A percentile compares a stretch with the other conserved stretches of the same genome.
These are phyloP conservation scores for Macaria notata DNA, from an alignment of 2,888 invertebrate genomes.

Conservation along the genomic window DNA sequence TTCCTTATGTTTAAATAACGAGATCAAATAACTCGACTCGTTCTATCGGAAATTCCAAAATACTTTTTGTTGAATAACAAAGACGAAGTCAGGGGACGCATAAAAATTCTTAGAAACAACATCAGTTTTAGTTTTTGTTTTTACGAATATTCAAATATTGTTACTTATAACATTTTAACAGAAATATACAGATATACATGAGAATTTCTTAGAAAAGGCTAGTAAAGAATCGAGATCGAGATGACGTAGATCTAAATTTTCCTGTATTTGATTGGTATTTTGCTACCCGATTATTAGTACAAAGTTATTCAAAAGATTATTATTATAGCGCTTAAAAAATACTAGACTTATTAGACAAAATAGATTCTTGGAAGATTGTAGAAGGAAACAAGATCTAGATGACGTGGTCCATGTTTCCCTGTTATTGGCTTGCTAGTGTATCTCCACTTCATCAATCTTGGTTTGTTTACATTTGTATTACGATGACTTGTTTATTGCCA, in stretches of 20 bases:
- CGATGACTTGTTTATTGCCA: constrained; percentile 11
- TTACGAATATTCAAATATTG: background rate
- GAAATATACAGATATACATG: too few species aligned
- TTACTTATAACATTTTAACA: too few species aligned
- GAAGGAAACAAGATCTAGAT: background rate
- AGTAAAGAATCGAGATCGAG: too few species aligned
- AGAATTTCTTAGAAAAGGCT: too few species aligned
- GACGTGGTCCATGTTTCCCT: constrained; percentile 7
- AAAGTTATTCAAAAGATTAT: too few species aligned
- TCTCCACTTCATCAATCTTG: constrained; percentile 23
- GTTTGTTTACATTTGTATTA: constrained; percentile 10
- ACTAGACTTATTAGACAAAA: too few species aligned
- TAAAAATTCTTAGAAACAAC: constrained; percentile 1
- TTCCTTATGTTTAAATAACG: background rate
- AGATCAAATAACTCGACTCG: background rate
- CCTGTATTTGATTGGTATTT: too few species aligned
- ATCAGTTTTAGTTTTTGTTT: background rate
- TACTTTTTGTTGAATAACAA: constrained; percentile 1
- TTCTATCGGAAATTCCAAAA: constrained; percentile 3
- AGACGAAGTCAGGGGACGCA: constrained; percentile 3
- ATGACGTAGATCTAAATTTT: too few species aligned
- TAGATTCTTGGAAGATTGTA: too few species aligned
- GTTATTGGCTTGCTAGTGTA: constrained; percentile 1
- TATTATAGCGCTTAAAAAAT: too few species aligned
- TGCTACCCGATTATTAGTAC: too few species aligned